phyloP scores from a whole-genome alignment of 2,888 invertebrate species.

The Drosophila histrio region DNA sequence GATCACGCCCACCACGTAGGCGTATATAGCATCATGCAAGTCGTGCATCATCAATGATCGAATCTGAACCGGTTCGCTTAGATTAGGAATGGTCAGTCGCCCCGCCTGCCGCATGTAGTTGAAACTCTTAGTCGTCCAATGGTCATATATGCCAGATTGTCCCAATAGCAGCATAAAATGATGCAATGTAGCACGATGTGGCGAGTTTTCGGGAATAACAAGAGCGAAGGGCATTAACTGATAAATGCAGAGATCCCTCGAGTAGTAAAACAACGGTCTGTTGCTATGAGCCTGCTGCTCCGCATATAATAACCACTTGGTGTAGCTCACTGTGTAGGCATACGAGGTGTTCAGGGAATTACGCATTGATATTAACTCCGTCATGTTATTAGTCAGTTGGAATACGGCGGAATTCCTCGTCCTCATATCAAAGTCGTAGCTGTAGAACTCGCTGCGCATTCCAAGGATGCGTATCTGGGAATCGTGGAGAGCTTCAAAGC shows the following conservation, averaged over 20 bases:
- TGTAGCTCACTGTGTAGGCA: constrained; percentile 50
- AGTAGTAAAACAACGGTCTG: constrained; percentile 53
- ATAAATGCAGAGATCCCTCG: constrained; percentile 46
- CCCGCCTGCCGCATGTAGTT: constrained; percentile 63
- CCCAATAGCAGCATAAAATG: constrained; percentile 34
- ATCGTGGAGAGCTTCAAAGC: constrained; percentile 29
- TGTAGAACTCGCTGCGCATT: constrained; percentile 39
- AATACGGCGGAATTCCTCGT: constrained; percentile 45
- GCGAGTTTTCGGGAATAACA: constrained; percentile 61
- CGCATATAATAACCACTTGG: constrained; percentile 62
- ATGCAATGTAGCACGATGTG: constrained; percentile 43
- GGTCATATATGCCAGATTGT: constrained; percentile 42
- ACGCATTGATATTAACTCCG: constrained; percentile 31
- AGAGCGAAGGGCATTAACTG: constrained; percentile 39
- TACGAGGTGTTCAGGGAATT: constrained; percentile 55
- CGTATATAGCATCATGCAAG: constrained; percentile 16
- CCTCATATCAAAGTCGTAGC: constrained; percentile 55
- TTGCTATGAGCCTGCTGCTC: constrained; percentile 43
- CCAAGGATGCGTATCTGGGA: constrained; percentile 44
- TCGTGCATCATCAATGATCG: constrained; percentile 24
- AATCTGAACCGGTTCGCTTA: background rate
- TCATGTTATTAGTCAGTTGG: constrained; percentile 18
- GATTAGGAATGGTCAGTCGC: constrained; percentile 18
- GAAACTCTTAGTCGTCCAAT: constrained; percentile 59
- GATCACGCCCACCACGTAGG: constrained; percentile 18